Percentiles rank a stretch among this genome's conserved stretches.
Conservation (phyloP, 2,113 vertebrate genomes). For the Psophia crepitans region DNA sequence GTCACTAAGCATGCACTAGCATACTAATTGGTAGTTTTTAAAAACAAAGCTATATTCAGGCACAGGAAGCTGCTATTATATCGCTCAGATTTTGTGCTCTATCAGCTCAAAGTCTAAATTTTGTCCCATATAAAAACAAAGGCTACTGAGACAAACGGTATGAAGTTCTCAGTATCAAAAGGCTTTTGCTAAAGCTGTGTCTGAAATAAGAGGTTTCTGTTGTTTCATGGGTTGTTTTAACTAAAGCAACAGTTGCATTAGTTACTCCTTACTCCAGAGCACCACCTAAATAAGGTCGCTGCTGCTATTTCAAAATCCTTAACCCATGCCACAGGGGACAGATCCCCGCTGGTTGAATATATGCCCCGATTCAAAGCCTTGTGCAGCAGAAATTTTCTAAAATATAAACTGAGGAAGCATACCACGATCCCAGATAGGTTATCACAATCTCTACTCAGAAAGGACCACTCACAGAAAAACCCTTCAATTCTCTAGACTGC, state of each 20-base stretch:
- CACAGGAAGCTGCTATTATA: not conserved
- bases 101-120: not conserved
- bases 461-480: not conserved
- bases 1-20: not conserved
- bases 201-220: too few relatives aligned
- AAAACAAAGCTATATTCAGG: not conserved
- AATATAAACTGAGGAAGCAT: not conserved
- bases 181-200: not conserved
- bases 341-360: not conserved
- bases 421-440: not conserved
- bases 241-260: not conserved
- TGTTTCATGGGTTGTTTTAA: too few relatives aligned
- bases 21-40: not conserved
- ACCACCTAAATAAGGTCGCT: not conserved
- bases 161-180: not conserved
- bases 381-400: not conserved
- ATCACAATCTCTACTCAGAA: not conserved
- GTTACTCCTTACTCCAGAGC: not conserved
- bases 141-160: not conserved
- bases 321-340: not conserved
- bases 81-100: not conserved
- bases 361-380: not conserved
- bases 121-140: not conserved
- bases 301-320: not conserved
- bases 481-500: not conserved